Base-by-base conservation (phyloP, 2,797 vertebrate genomes). In the Melanotaenia boesemani region DNA sequence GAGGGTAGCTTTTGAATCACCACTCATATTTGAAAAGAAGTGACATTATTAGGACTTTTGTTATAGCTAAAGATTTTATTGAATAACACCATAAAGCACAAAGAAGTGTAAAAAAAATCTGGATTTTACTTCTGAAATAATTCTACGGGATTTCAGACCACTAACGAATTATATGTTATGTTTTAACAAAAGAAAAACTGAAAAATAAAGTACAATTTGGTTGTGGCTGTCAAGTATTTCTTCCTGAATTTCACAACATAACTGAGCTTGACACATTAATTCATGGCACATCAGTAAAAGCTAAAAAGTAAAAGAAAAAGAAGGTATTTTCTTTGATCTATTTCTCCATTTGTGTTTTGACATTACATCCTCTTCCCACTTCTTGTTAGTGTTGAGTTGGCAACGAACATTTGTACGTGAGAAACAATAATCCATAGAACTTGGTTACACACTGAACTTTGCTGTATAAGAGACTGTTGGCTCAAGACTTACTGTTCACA, bases 1-100 rank as follows among this genome's bases (percentile, higher is more conserved):
- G 55, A 82, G 72, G 74, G 70, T 59, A 61, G 70, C 67, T 82
- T 62, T 91, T 84, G 85, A 88, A 92, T 85, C 84, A 72, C 46
- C 39, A 10, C 37, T 70, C 72, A 65, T 54, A 16, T 78, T 76
- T 72, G 15, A 79, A 81, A 72, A 80, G 59, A 67, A 66, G 55
- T 76, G 89, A 89, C 89, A 84, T 81, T 90, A 87, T 61, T 84
- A 76, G 86, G 85, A 81, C 80, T 84, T 62, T 61, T 74, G 48
- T 77, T 66, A 78, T 2, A 60, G 77, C 84, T 67, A 82, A 70
- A 74, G 77, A 30, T 34, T 52, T 24, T 69, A 36, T 74, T 69
- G 30, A 72, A 78, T 72, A 62, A 79, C 62, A 57, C 52, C 22
- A 72, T 72, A 39, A 72, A 81, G 46, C 16, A 67, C 58, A 60